These are phyloP conservation scores for Darevskia nairensis DNA, from an alignment of 2,797 vertebrate genomes.

Conservation along the genomic window DNA sequence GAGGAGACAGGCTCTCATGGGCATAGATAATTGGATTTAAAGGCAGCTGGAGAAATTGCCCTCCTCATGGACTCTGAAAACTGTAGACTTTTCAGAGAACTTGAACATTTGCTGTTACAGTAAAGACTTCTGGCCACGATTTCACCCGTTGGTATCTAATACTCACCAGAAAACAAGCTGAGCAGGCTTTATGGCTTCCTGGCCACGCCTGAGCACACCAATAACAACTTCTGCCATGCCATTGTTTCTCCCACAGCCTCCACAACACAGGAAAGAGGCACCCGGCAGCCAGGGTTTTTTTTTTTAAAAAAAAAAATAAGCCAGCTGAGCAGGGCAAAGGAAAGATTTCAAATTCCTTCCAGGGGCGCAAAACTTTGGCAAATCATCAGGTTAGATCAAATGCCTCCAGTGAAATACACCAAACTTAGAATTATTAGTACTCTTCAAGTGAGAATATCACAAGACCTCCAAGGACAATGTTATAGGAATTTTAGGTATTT, in stretches of 20 bases:
- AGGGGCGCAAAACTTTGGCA: not conserved
- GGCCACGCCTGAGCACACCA: not conserved
- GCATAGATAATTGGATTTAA: not conserved
- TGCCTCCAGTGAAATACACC: not conserved
- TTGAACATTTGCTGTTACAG: not conserved
- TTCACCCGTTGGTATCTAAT: not conserved
- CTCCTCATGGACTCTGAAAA: not conserved
- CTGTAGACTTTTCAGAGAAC: not conserved
- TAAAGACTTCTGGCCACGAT: not conserved
- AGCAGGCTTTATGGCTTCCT: not conserved
- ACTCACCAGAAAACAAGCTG: not conserved
- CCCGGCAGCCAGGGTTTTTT: not conserved
- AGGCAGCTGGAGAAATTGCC: not conserved
- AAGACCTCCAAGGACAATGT: no score
- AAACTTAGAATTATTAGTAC: no score
- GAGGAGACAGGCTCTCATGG: not conserved
- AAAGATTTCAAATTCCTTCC: not conserved
- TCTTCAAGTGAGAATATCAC: no score
- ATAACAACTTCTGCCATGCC: not conserved
- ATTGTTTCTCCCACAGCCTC: not conserved
- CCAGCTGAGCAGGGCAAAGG: no score
- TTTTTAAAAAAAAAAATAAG: not conserved
- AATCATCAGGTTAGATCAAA: not conserved
- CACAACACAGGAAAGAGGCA: not conserved
- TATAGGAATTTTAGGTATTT: no score